phyloP scores from a whole-genome alignment of 2,797 vertebrate species.

The Falco novaeseelandiae region DNA sequence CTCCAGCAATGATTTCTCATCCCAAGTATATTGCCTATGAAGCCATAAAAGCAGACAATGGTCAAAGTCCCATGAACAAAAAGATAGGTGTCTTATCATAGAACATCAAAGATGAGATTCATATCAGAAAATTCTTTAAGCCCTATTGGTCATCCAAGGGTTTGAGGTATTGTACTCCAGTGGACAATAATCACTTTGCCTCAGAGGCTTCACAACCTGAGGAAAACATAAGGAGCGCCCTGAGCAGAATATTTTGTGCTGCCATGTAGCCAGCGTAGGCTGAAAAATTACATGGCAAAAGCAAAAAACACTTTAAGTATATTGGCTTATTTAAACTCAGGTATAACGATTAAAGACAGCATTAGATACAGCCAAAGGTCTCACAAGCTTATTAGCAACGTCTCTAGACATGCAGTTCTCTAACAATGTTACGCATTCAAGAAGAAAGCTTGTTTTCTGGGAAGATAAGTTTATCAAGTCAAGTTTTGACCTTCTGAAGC shows the following conservation, averaged over 20 bases:
- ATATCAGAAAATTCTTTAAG: neutral
- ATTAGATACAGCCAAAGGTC: neutral
- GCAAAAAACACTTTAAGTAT: neutral
- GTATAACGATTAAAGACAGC: neutral
- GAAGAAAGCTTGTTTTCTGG: constrained; percentile 42
- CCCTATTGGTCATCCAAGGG: neutral
- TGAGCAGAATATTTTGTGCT: neutral
- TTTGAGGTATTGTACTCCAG: neutral
- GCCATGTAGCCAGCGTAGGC: accelerated
- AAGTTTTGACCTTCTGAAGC: constrained; percentile 39
- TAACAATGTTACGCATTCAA: constrained; percentile 18
- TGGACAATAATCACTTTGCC: neutral
- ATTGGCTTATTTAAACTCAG: neutral
- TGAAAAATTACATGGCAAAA: neutral
- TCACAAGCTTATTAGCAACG: constrained; percentile 31
- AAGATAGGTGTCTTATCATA: neutral
- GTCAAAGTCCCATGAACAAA: neutral
- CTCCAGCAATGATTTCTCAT: neutral
- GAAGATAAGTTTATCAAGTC: constrained; percentile 54
- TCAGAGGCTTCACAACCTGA: neutral
- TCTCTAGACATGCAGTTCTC: constrained; percentile 16
- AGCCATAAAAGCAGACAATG: neutral
- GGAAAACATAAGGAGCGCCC: neutral
- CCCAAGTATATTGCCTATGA: neutral
- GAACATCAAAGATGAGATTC: neutral